Base-by-base conservation (phyloP, 1,140 invertebrate genomes). In the Trichomalopsis sarcophagae region DNA sequence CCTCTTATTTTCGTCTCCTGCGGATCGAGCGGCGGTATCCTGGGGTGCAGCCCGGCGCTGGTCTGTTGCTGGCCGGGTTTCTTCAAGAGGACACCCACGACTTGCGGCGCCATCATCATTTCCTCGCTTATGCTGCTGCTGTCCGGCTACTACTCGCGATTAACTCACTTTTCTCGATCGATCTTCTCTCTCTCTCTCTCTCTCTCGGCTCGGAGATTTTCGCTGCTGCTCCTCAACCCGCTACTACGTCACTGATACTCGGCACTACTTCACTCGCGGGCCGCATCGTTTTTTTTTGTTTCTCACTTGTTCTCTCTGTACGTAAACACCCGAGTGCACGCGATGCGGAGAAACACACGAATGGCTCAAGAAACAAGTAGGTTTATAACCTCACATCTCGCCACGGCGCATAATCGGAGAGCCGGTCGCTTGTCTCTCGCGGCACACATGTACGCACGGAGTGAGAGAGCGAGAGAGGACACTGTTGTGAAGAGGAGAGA, bases 1-100 rank as follows among this genome's bases (percentile, higher is more conserved):
- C 92, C 92, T 90, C 90, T 87, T 62, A 93, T 93, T 89, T 93
- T 93, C 5, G 91, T 93, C 62, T 93, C 92, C 79, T 92, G 91
- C 0, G 89, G 92, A 86, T 92, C 92, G 55, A 91, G 68, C 23
- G 91, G 87, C 21, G 91, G 88, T 23, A 90, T 89, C 79, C 84
- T 85, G 21, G 77, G 33, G n/a, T 68, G 47, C 68, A 89, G 89
- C 76, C 89, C 88, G 69, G 91, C 88, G 77, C 17, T 89, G 30
- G 55, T 11, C 17, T 47, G 6, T 47, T 89, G 91, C 78, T 91
- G 90, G 79, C 91, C 92, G 17, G 91, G 91, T 88, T 93, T 92
- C 87, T 93, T 93, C 81, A 91, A 86, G 87, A 93, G 86, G 55
- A 93, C 91, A 88, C 92, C 92, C 88, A 93, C 91, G 81, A 93